These are phyloP conservation scores for Siphlonurus alternatus DNA, from an alignment of 2,888 invertebrate genomes.

Conservation along the genomic window DNA sequence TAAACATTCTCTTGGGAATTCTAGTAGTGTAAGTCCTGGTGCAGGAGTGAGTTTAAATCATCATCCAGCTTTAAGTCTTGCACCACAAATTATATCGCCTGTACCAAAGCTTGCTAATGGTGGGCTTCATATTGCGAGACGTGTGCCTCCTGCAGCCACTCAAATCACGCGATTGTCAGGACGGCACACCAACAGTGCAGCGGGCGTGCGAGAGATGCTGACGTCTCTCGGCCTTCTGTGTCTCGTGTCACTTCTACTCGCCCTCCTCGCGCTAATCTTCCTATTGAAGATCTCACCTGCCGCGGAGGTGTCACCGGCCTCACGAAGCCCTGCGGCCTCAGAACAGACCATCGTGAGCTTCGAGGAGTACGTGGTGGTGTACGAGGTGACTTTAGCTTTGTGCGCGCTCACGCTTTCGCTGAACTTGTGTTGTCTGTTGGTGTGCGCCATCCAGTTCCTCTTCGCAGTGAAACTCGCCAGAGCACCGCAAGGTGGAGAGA, in stretches of 20 bases:
- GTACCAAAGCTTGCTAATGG: constrained; percentile 30
- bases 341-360: constrained; percentile 39
- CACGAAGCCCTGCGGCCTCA: constrained; percentile 33
- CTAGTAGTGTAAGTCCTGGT: constrained; percentile 37
- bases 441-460: constrained; percentile 87
- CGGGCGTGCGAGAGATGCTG: constrained; percentile 57
- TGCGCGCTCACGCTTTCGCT: constrained; percentile 76
- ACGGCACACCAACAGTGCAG: constrained; percentile 30
- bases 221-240: constrained; percentile 73
- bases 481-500: constrained; percentile 58
- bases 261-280: constrained; percentile 67
- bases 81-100: constrained; percentile 21
- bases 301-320: constrained; percentile 31
- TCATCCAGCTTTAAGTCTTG: neutral
- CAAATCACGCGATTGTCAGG: neutral
- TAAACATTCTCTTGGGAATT: constrained; percentile 40
- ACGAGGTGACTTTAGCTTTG: constrained; percentile 80
- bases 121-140: constrained; percentile 40
- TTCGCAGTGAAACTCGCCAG: constrained; percentile 85
- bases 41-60: constrained; percentile 1
- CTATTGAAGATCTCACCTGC: constrained; percentile 67
- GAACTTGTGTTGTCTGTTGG: constrained; percentile 78
- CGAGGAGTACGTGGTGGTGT: constrained; percentile 74
- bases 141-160: constrained; percentile 19
- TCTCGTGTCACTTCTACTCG: constrained; percentile 67